These are phyloP conservation scores for Drosophila tripunctata DNA, from an alignment of 2,888 invertebrate species.

Conservation along the genomic window DNA sequence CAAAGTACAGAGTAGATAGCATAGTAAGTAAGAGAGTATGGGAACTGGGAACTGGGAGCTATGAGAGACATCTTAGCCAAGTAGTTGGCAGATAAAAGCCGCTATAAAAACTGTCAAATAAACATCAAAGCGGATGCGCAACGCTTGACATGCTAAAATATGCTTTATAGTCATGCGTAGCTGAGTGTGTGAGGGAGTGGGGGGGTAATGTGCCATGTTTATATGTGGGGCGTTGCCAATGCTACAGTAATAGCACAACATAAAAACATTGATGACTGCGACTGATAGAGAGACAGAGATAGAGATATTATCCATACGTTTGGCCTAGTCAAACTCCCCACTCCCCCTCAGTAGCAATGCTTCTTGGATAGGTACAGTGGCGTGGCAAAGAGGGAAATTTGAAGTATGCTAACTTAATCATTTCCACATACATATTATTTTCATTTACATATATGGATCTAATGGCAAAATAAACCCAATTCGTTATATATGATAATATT, in stretches of 20 bases:
- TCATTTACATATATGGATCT: conserved; percentile 12
- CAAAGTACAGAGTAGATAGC: conserved; percentile 15
- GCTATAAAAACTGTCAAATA: conserved; percentile 82
- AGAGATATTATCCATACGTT: conserved; percentile 18
- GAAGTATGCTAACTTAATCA: conserved; percentile 14
- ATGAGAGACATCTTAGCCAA: conserved; percentile 46
- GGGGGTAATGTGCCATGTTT: conserved; percentile 50
- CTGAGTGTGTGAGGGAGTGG: conserved; percentile 38
- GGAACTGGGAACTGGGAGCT: not conserved
- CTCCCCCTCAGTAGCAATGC: not conserved
- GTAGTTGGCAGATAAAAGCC: conserved; percentile 79
- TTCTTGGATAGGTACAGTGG: conserved; percentile 29
- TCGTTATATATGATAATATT: conserved; percentile 20
- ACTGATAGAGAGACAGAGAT: conserved; percentile 46
- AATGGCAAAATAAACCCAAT: conserved; percentile 19
- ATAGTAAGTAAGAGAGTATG: not conserved
- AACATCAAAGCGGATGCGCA: conserved; percentile 82
- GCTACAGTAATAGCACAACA: conserved; percentile 75
- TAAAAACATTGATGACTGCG: conserved; percentile 74
- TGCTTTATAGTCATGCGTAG: conserved; percentile 74
- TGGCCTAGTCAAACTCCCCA: conserved; percentile 13
- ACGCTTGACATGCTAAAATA: conserved; percentile 81
- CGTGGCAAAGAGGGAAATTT: conserved; percentile 10
- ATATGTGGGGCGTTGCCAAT: conserved; percentile 65
- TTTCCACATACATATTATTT: not conserved